Conservation (phyloP, 2,888 invertebrate species). For the Caenorhabditis doughertyi region DNA sequence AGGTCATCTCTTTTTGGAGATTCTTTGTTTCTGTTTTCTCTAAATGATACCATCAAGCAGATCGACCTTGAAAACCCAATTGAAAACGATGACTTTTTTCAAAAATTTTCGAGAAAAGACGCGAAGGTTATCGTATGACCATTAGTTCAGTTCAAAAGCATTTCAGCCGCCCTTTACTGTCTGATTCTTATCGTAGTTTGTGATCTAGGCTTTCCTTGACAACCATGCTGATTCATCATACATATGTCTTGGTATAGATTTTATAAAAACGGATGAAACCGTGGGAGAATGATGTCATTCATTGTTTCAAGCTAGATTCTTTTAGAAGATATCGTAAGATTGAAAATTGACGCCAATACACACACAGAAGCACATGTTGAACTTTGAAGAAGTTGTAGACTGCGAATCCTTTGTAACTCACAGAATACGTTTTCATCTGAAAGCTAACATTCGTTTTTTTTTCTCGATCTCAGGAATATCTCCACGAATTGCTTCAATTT, state of each 20-base stretch:
- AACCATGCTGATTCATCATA: conserved; percentile 11
- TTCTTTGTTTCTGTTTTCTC: conserved; percentile 25
- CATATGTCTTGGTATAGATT: neutral
- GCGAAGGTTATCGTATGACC: conserved; percentile 27
- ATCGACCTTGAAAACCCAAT: conserved; percentile 48
- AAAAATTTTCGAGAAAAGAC: conserved; percentile 15
- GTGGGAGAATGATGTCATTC: conserved; percentile 40
- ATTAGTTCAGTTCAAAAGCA: conserved; percentile 38
- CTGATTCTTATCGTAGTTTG: conserved; percentile 45
- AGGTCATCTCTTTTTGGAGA: conserved; percentile 41
- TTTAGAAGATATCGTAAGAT: neutral
- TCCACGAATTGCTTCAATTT: too few species aligned
- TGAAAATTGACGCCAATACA: conserved; percentile 4
- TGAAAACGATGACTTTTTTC: conserved; percentile 13
- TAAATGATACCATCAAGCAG: neutral
- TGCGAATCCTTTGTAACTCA: too few species aligned
- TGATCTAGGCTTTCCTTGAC: conserved; percentile 35
- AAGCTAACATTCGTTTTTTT: too few species aligned
- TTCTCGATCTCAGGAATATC: too few species aligned
- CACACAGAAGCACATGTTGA: neutral
- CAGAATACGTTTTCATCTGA: too few species aligned
- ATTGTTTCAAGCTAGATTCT: neutral
- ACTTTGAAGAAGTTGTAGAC: neutral
- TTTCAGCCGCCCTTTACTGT: conserved; percentile 17
- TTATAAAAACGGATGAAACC: neutral